Base-by-base conservation (phyloP, 2,797 vertebrate genomes). In the Scolopax bukidnonensis region DNA sequence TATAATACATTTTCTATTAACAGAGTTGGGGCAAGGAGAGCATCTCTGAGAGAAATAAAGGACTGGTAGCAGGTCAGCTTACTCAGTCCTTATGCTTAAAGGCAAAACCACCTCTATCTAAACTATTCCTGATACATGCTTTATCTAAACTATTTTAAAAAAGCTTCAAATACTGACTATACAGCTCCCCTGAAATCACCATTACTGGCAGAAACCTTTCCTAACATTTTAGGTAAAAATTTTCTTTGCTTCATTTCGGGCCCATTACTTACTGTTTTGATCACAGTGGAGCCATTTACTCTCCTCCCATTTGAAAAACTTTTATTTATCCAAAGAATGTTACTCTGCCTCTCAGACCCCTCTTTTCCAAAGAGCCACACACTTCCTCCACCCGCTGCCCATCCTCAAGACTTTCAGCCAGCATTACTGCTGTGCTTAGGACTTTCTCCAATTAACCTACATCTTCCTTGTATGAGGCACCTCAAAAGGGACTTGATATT, bases 21-120 rank as follows among this genome's bases (percentile, higher is more conserved):
- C 10, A 71, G 60, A 48, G 30, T 1, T 30, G 10, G 19, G 11
- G 21, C 18, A 18, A 4, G 1, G 4, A 1, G 4, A 88, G 16
- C 13, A 89, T 41, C 21, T 69, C 48, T 3, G 6, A 74, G n/a
- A 68, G 33, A 76, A 74, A 78, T 4, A 84, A 60, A 89, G 23
- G 23, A 75, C 1, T 40, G 3, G 30, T 5, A 78, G 40, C 21
- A 81, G 11, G 48, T 69, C 51, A 54, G 8, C 24, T 54, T 63
- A 60, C 4, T 30, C 36, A 80, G 57, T 54, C 53, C 23, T 64
- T 56, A 45, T 57, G n/a, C 38, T 68, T 71, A 45, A 83, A 75
- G 30, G 12, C 11, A 88, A 92, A 87, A 45, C 9, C 45, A 50
- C 19, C 25, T 30, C 17, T 21, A 64, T 38, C 41, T 64, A 33